Evolutionary conservation across 2,888 invertebrate species (phyloP), one percentile per base, ranked within the genome.

Genomic region (Coremacera marginata): DNA sequence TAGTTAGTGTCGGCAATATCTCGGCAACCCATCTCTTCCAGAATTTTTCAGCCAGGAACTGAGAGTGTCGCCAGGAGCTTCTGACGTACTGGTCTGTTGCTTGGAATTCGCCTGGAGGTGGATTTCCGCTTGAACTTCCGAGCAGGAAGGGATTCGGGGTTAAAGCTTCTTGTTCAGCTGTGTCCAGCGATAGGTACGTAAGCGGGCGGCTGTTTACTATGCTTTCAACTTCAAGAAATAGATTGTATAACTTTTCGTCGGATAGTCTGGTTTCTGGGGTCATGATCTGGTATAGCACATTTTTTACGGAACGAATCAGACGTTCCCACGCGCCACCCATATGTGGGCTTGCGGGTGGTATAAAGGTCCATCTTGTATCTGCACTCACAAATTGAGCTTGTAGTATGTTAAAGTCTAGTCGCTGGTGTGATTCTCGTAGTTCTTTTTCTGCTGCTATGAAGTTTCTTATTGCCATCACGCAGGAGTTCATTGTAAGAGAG

Each of bases 371-470:
- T 31, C 78, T 77, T 31, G 74, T 78, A 4, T 44, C 34, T 5
- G 70, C 16, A 11, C 73, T 77, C 19, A 79, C 78, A 55, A 80
- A 80, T 3, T 31, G 31, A 31, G 79, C 62, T 75, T 75, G 31
- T 31, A 31, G 31, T 31, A 31, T 31, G 31, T 31, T 31, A 31
- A 31, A 31, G 67, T 79, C 74, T 16, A 77, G 60, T 3, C 52
- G 51, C 16, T 44, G 3, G 22, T 71, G 76, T 3, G 75, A 79
- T 16, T 77, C 80, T n/a, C 51, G 52, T 44, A 81, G 71, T 51
- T 81, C 79, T 31, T 77, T 76, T 16, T 79, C 77, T n/a, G 80
- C 67, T 2, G 75, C 71, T 44, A 80, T 79, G 27, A 79, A 80
- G n/a, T 79, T 78, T 14, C 72, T 14, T 14, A 51, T 51, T 51